Evolutionary conservation across 2,888 invertebrate genomes (phyloP).

Genomic region (Drosophila seclusa): DNA sequence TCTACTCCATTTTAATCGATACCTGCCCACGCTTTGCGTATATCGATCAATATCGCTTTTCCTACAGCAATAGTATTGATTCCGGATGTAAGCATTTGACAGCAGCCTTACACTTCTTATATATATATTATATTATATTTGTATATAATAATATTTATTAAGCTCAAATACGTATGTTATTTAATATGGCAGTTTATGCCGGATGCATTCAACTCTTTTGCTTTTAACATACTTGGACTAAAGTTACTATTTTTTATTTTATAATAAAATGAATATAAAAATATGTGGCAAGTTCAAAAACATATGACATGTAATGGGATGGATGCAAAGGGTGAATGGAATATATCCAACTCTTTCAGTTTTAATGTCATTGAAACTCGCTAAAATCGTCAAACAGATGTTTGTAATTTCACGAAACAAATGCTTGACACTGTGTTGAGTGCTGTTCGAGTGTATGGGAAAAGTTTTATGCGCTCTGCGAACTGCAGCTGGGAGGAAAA

Average conservation of each 20-base stretch:
- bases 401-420: constrained; percentile 41
- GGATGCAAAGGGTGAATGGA: not conserved
- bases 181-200: not conserved
- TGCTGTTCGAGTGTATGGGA: constrained; percentile 12
- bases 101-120: not conserved
- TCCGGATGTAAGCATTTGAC: not conserved
- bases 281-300: not conserved
- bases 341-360: not conserved
- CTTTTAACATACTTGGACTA: not conserved
- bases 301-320: not conserved
- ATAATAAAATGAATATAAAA: not conserved
- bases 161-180: not conserved
- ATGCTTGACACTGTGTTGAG: constrained; percentile 16
- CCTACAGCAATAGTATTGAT: not conserved
- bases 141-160: not conserved
- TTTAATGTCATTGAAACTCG: constrained; percentile 1
- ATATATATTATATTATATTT: not conserved
- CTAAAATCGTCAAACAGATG: constrained; percentile 23
- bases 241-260: too few relatives aligned
- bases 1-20: not conserved
- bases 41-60: not conserved
- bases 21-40: not conserved
- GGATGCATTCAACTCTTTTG: not conserved
- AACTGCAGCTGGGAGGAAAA: constrained; percentile 28
- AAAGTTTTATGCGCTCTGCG: constrained; percentile 35